A percentile compares a stretch with the other conserved stretches of the same genome.
Evolutionary conservation across 2,113 vertebrate species (phyloP).

Genomic region (Bubo bubo): DNA sequence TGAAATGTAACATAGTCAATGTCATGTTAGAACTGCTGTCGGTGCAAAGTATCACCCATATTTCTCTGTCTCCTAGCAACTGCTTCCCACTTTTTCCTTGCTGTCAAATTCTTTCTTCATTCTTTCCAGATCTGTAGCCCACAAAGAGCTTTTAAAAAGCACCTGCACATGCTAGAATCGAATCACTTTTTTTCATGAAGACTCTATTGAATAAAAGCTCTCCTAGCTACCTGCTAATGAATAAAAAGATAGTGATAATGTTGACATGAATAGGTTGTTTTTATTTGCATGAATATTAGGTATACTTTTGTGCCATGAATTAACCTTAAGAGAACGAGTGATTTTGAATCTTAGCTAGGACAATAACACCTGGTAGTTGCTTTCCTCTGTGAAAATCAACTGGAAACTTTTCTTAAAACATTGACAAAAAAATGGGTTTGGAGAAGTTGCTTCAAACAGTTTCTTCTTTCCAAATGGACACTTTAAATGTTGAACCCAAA

Average conservation of each 20-base stretch:
- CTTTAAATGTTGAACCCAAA: neutral
- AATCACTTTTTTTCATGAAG: neutral
- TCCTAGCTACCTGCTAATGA: neutral
- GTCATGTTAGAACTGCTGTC: neutral
- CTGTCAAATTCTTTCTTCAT: slow-evolving; percentile 41
- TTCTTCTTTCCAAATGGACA: neutral
- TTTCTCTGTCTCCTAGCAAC: slow-evolving; percentile 44
- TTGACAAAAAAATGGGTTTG: neutral
- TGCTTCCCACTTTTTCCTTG: slow-evolving; percentile 15
- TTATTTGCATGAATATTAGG: neutral
- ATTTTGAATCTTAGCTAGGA: neutral
- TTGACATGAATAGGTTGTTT: neutral
- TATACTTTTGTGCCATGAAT: neutral
- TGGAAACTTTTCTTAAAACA: neutral
- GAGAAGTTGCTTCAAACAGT: neutral
- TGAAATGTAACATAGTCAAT: neutral
- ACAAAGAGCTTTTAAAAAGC: slow-evolving; percentile 5
- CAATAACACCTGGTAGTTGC: neutral
- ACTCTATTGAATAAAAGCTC: neutral
- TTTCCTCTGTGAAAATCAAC: neutral
- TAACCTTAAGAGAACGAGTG: neutral
- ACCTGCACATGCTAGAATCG: neutral
- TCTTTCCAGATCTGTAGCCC: neutral
- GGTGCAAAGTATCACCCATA: slow-evolving; percentile 1
- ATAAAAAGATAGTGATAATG: neutral